A percentile compares a stretch with the other conserved stretches of the same genome.
These are phyloP conservation scores for Sminthurides aquaticus DNA, from an alignment of 2,888 invertebrate species.

Conservation along the genomic window DNA sequence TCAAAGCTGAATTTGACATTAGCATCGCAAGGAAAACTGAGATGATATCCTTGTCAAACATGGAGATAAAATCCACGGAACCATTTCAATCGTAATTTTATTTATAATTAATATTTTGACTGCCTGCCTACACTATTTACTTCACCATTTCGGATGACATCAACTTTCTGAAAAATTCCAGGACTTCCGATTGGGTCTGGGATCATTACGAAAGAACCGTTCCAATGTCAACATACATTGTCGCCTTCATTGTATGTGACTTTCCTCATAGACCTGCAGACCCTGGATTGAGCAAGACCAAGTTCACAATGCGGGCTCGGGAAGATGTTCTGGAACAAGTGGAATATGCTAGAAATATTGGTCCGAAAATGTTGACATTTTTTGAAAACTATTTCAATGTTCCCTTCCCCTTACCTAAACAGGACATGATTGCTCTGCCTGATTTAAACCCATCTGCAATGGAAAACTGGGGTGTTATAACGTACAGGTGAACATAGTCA, in stretches of 20 bases:
- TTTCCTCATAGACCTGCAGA: constrained; percentile 56
- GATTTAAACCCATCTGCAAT: constrained; percentile 66
- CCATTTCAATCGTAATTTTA: too few relatives aligned
- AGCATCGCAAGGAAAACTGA: constrained; percentile 63
- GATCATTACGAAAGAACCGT: constrained; percentile 44
- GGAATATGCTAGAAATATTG: constrained; percentile 64
- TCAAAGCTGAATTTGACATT: constrained; percentile 71
- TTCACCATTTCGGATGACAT: too few relatives aligned
- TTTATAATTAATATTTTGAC: too few relatives aligned
- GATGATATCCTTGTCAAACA: constrained; percentile 71
- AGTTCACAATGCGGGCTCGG: constrained; percentile 67
- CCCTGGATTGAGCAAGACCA: constrained; percentile 47
- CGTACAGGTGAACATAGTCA: too few relatives aligned
- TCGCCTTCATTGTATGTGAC: constrained; percentile 65
- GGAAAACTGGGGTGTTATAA: constrained; percentile 60
- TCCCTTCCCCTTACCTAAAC: constrained; percentile 68
- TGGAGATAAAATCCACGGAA: constrained; percentile 51
- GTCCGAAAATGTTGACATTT: constrained; percentile 65
- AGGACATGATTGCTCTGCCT: constrained; percentile 84
- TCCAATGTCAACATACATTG: constrained; percentile 59
- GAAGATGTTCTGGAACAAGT: constrained; percentile 68
- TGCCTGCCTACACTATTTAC: too few relatives aligned
- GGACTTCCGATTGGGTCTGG: too few relatives aligned
- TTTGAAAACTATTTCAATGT: constrained; percentile 67
- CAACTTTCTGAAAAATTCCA: too few relatives aligned